phyloP scores from a whole-genome alignment of 2,888 invertebrate genomes.

The Brachynemurus nebulosus region DNA sequence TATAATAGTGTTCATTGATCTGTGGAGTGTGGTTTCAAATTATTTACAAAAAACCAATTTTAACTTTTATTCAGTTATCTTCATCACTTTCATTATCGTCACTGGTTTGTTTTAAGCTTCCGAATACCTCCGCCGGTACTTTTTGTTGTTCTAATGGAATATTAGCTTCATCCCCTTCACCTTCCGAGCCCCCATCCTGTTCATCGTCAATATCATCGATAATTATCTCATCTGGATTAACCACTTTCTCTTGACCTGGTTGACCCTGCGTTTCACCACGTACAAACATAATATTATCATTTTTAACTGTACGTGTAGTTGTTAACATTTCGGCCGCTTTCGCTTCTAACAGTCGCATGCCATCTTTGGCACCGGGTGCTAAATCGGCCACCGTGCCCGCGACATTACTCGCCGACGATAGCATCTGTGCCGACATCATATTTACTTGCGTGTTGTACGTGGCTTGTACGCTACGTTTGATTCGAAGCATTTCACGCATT shows the following conservation, averaged over 20 bases:
- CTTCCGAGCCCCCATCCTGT: conserved; percentile 40
- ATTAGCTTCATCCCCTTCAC: conserved; percentile 38
- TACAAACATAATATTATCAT: conserved; percentile 66
- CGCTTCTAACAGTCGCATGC: conserved; percentile 78
- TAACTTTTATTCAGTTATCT: too few relatives aligned
- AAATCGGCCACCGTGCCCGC: conserved; percentile 57
- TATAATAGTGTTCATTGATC: too few relatives aligned
- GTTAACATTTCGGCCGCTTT: conserved; percentile 57
- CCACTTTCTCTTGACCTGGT: conserved; percentile 46
- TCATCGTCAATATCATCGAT: conserved; percentile 61
- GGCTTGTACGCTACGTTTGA: conserved; percentile 94
- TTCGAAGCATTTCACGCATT: conserved; percentile 95
- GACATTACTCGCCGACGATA: conserved; percentile 57
- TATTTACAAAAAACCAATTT: too few relatives aligned
- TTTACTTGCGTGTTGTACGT: conserved; percentile 96
- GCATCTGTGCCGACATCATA: conserved; percentile 98
- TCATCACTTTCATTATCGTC: conserved; percentile 21
- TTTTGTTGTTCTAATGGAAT: conserved; percentile 70
- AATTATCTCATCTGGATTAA: conserved; percentile 80
- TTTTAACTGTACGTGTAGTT: conserved; percentile 25
- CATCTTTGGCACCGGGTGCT: conserved; percentile 65
- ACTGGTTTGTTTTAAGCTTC: conserved; percentile 46
- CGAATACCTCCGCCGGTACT: conserved; percentile 86
- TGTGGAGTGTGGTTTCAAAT: too few relatives aligned
- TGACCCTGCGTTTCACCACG: conserved; percentile 73